Percentiles rank a stretch among this genome's conserved stretches.
Conservation (phyloP, 1,140 invertebrate species). For the Acromyrmex charruanus region DNA sequence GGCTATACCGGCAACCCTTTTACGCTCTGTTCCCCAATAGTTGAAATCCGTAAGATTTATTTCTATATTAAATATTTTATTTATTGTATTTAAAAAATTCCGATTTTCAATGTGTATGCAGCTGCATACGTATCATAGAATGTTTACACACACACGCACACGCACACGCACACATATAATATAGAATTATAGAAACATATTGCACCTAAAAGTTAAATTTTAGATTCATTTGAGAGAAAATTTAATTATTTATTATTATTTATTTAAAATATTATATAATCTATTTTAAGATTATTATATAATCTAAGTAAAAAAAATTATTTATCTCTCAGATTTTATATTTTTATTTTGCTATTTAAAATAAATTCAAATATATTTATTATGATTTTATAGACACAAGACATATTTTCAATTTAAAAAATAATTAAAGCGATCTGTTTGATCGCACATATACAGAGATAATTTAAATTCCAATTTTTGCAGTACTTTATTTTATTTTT, state of each 20-base stretch:
- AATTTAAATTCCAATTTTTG: background rate
- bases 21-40: conserved; percentile 75
- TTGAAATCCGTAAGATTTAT: conserved; percentile 80
- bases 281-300: no score
- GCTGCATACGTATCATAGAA: background rate
- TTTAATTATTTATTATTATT: background rate
- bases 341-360: background rate
- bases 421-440: no score
- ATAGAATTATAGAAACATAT: background rate
- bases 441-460: background rate
- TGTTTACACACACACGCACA: background rate
- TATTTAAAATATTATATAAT: no score
- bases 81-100: conserved; percentile 61
- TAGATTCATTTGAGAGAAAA: background rate
- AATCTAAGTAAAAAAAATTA: no score
- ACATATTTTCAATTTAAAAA: conserved; percentile 6
- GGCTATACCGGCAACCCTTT: conserved; percentile 90
- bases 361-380: conserved; percentile 7
- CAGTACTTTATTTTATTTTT: background rate
- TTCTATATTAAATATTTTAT: conserved; percentile 61
- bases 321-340: background rate
- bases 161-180: no score
- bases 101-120: conserved; percentile 43
- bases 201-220: background rate
- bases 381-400: background rate